Evolutionary conservation across 2,797 vertebrate genomes (phyloP).

Genomic region (Potorous gilbertii): DNA sequence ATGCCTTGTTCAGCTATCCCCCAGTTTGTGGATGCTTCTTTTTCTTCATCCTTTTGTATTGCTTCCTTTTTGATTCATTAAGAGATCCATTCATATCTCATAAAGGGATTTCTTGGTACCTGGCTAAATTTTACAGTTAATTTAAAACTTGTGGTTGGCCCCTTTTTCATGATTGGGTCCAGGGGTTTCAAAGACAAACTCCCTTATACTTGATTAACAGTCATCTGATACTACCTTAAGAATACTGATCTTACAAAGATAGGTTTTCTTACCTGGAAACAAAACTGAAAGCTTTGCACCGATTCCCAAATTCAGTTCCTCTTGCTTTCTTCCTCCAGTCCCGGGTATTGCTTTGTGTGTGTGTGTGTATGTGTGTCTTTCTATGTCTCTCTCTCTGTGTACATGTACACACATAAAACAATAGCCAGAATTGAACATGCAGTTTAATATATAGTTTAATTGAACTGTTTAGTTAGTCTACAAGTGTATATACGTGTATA

Average conservation of each 20-base stretch:
- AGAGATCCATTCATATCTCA: no score
- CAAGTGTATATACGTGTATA: no score
- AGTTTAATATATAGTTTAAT: background rate
- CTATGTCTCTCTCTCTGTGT: background rate
- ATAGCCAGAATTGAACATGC: background rate
- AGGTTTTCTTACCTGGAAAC: background rate
- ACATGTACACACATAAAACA: background rate
- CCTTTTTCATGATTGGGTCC: no score
- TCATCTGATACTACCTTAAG: background rate
- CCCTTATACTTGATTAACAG: background rate
- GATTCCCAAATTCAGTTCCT: background rate
- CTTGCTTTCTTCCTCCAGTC: background rate
- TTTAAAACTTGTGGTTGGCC: no score
- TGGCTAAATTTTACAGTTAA: no score
- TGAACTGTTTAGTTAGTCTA: background rate
- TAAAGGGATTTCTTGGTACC: no score
- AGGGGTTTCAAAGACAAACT: no score
- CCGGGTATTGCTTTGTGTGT: background rate
- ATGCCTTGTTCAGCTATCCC: background rate
- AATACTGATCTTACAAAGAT: background rate
- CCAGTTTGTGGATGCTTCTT: background rate
- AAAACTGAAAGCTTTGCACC: background rate
- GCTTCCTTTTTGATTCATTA: background rate
- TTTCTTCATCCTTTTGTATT: background rate
- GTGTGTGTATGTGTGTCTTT: background rate